Base-by-base conservation (phyloP, 2,888 invertebrate genomes). In the Harpalus rufipes region DNA sequence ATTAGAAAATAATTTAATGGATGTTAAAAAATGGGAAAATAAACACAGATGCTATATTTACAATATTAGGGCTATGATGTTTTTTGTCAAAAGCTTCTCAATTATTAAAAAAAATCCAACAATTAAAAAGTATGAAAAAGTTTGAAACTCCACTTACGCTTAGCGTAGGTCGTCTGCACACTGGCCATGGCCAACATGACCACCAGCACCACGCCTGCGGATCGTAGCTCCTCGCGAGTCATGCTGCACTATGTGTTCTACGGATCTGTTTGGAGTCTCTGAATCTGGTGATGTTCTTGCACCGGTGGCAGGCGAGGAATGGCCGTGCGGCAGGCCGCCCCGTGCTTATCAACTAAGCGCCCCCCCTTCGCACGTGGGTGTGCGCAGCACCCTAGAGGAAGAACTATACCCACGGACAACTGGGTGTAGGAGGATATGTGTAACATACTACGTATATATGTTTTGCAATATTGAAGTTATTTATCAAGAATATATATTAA, bases 331-430 rank as follows among this genome's bases (percentile, higher is more conserved):
- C n/a, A 32, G 16, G 68, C 5, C 32, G 68, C 41, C 68, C 68
- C 41, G 68, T 68, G 39, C 68, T 68, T 68, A 68, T 68, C 68
- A 68, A 68, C 63, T n/a, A 14, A 14, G 68, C 68, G 68, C 7
- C 41, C 39, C 68, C 41, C 68, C 68, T n/a, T 41, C 68, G 41
- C 68, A 68, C 68, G 68, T 68, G 68, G 68, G 68, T 68, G 68
- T 32, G 41, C 14, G 39, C 39, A 39, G 68, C 68, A 39, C 25
- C 68, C 32, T 6, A 1, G 32, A 32, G 32, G 32, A 32, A 32
- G 32, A 32, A 32, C 32, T 32, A 32, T 32, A 32, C 32, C 32
- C 32, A 32, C 32, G 32, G 32, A 32, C 32, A 32, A 32, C 32
- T 32, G 32, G 32, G 32, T 32, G 32, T 32, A 32, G 32, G 32